A percentile compares a stretch with the other conserved stretches of the same genome.
These are phyloP conservation scores for Panthera tigris DNA, from an alignment of 2,113 vertebrate genomes.

Conservation along the genomic window DNA sequence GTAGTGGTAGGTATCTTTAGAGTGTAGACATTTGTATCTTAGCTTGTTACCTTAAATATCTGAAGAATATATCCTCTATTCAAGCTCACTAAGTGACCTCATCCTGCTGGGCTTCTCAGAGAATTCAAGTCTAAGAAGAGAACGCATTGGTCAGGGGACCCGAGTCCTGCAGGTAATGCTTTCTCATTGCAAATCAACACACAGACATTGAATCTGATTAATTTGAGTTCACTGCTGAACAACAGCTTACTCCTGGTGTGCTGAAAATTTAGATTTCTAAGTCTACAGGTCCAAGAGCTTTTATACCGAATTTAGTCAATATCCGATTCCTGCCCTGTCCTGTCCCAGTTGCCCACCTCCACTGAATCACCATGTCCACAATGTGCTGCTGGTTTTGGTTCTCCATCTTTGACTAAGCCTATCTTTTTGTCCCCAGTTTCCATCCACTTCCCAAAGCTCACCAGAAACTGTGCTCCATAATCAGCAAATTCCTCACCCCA, in stretches of 20 bases:
- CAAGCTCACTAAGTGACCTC: not conserved
- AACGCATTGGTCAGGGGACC: not conserved
- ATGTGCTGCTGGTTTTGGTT: not conserved
- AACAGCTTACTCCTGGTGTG: not conserved
- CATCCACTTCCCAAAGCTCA: not conserved
- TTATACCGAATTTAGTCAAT: not conserved
- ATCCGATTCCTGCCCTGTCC: not conserved
- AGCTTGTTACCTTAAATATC: not conserved
- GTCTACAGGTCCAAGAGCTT: not conserved
- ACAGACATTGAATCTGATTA: not conserved
- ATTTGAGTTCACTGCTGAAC: not conserved
- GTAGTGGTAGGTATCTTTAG: too few species aligned
- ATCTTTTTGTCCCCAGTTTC: not conserved
- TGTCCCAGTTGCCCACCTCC: not conserved
- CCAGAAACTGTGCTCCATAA: not conserved
- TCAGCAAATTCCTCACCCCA: not conserved
- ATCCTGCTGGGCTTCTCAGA: not conserved
- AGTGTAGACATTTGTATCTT: not conserved
- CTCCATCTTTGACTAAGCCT: not conserved
- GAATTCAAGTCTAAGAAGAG: not conserved
- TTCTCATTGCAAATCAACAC: not conserved
- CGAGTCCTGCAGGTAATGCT: not conserved
- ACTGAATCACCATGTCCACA: not conserved
- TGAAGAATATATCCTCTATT: not conserved
- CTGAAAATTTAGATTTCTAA: conserved; percentile 5